Base-by-base conservation (phyloP, 1,140 invertebrate species). In the Rhyzopertha dominica region DNA sequence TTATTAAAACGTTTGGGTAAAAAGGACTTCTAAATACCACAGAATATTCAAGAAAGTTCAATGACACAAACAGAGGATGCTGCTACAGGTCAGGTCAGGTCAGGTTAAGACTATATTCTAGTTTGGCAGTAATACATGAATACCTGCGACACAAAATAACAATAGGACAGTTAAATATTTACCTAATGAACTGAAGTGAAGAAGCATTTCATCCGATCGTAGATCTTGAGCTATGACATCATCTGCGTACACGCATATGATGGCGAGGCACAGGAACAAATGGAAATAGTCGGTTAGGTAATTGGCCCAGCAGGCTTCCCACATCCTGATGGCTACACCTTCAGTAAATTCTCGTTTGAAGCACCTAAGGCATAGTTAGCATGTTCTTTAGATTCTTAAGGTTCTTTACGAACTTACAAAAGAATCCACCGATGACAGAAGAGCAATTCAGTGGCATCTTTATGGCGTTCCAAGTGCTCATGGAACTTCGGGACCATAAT, bases 351-450 rank as follows among this genome's bases (percentile, higher is more conserved):
- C 91, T 4, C 90, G 76, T 57, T 91, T 90, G 59, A 90, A 85
- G 65, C 90, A 93, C 34, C 82, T 84, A 61, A 38, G 13, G 4
- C 9, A 28, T 12, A 10, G 14, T 23, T 26, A 31, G 30, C 12
- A 19, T 5, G 19, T 47, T 42, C 13, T 26, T 13, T 17, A 13
- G n/a, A 31, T 18, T 20, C 35, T 5, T 5, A 8, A 43, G 38
- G 40, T 31, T 28, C 17, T 50, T 47, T 3, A 45, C 32, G 32
- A 44, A 76, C 77, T 78, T 74, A 93, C 73, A 95, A 65, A 20
- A 96, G 68, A 58, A 96, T 90, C 93, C 93, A 96, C 47, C 93
- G 78, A 63, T 95, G 87, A 54, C 87, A 90, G 65, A 95, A 96
- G 1, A 95, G 69, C 5, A 96, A 62, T 62, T 95, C 90, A 69